Percentiles rank a stretch among this genome's conserved stretches.
Evolutionary conservation across 2,888 invertebrate species (phyloP).

Genomic region (Xestobium rufovillosum): DNA sequence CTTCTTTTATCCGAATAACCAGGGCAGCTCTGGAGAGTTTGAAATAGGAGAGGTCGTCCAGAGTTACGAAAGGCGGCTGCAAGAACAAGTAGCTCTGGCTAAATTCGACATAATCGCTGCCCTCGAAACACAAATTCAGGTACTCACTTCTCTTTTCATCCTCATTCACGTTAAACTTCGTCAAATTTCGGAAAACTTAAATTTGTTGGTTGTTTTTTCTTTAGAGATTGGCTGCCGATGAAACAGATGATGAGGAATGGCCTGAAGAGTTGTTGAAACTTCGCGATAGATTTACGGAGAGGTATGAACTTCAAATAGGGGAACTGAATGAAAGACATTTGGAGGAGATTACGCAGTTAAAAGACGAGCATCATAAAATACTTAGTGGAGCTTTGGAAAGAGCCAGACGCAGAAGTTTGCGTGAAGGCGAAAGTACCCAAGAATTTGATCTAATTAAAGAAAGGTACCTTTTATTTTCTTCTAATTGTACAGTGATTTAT

Average conservation of each 20-base stretch:
- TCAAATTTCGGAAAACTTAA: too few relatives aligned
- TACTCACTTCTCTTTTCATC: too few relatives aligned
- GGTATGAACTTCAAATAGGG: conserved; percentile 54
- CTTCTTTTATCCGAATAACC: too few relatives aligned
- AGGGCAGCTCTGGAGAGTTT: conserved; percentile 39
- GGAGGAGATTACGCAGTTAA: conserved; percentile 51
- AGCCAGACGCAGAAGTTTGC: conserved; percentile 33
- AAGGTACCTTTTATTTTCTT: conserved; percentile 43
- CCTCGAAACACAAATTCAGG: conserved; percentile 68
- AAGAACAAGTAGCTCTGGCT: conserved; percentile 57
- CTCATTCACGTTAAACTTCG: too few relatives aligned
- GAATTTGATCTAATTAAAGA: conserved; percentile 54
- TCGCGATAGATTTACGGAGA: conserved; percentile 63
- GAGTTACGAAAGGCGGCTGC: conserved; percentile 48
- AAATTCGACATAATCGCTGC: conserved; percentile 61
- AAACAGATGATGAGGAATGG: conserved; percentile 66
- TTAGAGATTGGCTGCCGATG: conserved; percentile 62
- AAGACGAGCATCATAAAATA: conserved; percentile 33
- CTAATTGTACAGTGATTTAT: not conserved
- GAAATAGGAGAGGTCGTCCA: conserved; percentile 41
- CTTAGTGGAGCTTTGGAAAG: conserved; percentile 36
- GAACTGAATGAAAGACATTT: conserved; percentile 51
- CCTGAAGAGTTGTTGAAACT: conserved; percentile 66
- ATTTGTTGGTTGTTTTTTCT: too few relatives aligned
- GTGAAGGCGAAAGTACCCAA: conserved; percentile 43